Evolutionary conservation across 1,140 invertebrate genomes (phyloP), one percentile per base, ranked within the genome.

Genomic region (Drosophila bifasciata): DNA sequence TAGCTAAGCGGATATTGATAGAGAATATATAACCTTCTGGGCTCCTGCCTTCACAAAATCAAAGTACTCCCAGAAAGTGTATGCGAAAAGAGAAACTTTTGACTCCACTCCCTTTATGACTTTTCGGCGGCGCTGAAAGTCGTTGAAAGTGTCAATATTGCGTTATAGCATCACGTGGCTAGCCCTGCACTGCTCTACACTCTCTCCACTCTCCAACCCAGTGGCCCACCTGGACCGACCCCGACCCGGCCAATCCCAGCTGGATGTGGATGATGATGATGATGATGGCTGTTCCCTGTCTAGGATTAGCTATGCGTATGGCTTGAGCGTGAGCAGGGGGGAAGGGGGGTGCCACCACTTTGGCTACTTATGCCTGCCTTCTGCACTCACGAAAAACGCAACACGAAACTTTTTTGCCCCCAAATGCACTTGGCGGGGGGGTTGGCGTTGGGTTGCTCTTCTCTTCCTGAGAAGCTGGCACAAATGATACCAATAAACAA

Each of bases 401-500:
- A 86, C 85, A 69, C 49, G 83, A 86, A 88, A 86, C 83, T 86
- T 86, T 81, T 61, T 45, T 53, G 8, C 1, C 39, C 39, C 43
- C 63, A 53, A 36, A 43, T 61, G 44, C 39, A 58, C 52, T 39
- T 36, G 13, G 32, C 2, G 46, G 59, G 55, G 17, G 67, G 36
- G 44, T 17, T 19, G 2, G 4, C n/a, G n/a, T 19, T 5, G n/a
- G n/a, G 9, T 43, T n/a, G 46, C 17, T 25, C 28, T 21, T 25
- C 28, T 21, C 28, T 44, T 36, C 56, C 39, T 36, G 43, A 79
- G n/a, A 85, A 75, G 76, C 86, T 79, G 64, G 76, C 75, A 63
- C 89, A 91, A 91, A 91, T 91, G 85, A 90, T 90, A 89, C 85
- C 89, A 91, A 91, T 91, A 91, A 91, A 91, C 89, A 91, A 91